Evolutionary conservation across 2,888 invertebrate genomes (phyloP).

Genomic region (Agriopis marginaria): DNA sequence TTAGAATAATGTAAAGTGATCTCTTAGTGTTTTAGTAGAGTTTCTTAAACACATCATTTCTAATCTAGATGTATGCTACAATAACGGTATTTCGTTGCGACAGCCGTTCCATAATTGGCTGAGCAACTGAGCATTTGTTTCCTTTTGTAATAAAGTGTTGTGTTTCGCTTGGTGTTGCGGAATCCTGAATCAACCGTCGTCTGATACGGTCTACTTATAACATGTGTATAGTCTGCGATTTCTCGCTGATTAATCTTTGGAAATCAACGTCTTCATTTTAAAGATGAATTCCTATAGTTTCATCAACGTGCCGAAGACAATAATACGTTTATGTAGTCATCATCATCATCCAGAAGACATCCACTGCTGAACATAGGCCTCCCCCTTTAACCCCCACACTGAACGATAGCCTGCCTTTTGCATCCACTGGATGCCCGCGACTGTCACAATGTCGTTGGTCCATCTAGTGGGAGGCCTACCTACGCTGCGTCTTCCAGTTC

Average conservation of each 20-base stretch:
- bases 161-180: conserved; percentile 31
- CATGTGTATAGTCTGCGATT: conserved; percentile 21
- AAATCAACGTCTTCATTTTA: not conserved
- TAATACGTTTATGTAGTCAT: too few species aligned
- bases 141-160: conserved; percentile 14
- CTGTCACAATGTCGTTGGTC: too few species aligned
- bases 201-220: conserved; percentile 34
- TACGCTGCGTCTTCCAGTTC: too few species aligned
- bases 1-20: not conserved
- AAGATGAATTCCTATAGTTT: not conserved
- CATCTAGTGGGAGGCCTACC: too few species aligned
- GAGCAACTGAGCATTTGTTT: conserved; percentile 17
- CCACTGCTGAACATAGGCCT: too few species aligned
- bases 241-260: conserved; percentile 25
- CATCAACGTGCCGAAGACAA: too few species aligned
- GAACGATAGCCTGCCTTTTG: too few species aligned
- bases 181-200: conserved; percentile 22
- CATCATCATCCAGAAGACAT: too few species aligned
- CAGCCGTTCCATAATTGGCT: conserved; percentile 28
- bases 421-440: too few species aligned
- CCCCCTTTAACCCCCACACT: too few species aligned
- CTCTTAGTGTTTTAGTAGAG: not conserved
- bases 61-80: conserved; percentile 4
- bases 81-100: conserved; percentile 13
- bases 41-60: not conserved